Percentiles rank a stretch among this genome's conserved stretches.
Conservation (phyloP, 2,113 vertebrate genomes). For the Sander lucioperca region DNA sequence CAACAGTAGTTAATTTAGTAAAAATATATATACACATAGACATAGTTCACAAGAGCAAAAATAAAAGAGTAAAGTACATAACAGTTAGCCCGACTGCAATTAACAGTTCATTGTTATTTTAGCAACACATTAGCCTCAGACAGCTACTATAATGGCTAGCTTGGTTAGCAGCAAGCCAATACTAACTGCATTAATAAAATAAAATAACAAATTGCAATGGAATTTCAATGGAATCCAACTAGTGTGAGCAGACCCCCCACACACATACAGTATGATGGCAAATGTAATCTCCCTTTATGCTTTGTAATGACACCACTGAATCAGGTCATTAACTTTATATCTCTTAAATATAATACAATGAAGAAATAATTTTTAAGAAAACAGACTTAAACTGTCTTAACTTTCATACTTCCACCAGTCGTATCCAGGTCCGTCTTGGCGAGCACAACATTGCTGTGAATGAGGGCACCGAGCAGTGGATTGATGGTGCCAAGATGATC, state of each 20-base stretch:
- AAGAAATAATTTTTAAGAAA: neutral
- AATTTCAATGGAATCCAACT: no score
- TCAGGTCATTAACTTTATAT: neutral
- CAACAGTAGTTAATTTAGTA: no score
- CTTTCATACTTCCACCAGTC: slow-evolving; percentile 33
- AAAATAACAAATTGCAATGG: no score
- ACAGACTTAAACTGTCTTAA: neutral
- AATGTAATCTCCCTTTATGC: neutral
- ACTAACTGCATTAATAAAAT: no score
- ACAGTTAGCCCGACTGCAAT: no score
- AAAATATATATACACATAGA: no score
- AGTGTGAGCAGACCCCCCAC: neutral
- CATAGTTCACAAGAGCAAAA: no score
- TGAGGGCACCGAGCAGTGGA: slow-evolving; percentile 81
- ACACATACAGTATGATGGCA: neutral
- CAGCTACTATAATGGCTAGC: no score
- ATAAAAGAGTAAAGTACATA: no score
- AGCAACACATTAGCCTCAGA: no score
- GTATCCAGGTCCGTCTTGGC: slow-evolving; percentile 79
- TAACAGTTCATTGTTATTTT: no score
- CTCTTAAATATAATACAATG: neutral
- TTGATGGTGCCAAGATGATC: slow-evolving; percentile 57
- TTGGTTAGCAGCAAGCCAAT: no score
- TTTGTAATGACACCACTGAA: neutral
- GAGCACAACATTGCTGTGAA: slow-evolving; percentile 79